Base-by-base conservation (phyloP, 1,140 invertebrate species). In the Neodiprion pinetum region DNA sequence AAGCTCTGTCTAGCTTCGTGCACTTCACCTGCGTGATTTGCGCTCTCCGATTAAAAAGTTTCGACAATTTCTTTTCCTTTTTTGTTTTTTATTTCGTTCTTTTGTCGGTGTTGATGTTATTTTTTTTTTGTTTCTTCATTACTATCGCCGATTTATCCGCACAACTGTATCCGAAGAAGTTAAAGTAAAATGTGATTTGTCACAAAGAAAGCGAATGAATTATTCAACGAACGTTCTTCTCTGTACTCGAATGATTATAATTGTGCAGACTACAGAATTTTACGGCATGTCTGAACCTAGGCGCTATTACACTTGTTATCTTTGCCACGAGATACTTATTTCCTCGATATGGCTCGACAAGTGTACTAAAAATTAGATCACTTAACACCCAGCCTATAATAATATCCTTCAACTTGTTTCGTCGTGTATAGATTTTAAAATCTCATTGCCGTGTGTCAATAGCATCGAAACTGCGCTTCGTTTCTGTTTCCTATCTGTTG, bases 11-110 rank as follows among this genome's bases (percentile, higher is more conserved):
- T 69, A 69, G 21, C 67, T 47, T 17, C 21, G 17, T 17, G 17
- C 11, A 23, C 67, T 69, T 69, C 40, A 69, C 67, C 67, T 69
- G 17, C 14, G 28, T 4, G n/a, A 61, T 61, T 61, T 14, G n/a
- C 53, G 53, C 53, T 17, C 53, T 61, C n/a, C 53, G 53, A 77
- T 78, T 77, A 76, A 78, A 79, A 78, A 84, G 82, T 78, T 84
- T 83, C 80, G 76, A 78, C 75, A 76, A 77, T 77, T 79, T 78
- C 73, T 74, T 73, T 70, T 71, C 65, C 68, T 74, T 67, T 69
- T 72, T 65, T 49, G 14, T 72, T 70, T 71, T 65, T 69, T 74
- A 53, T 69, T 72, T 65, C 40, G 14, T 48, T 47, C 28, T 14
- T 75, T 70, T 67, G 65, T 70, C 71, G 21, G 7, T 67, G n/a